These are phyloP conservation scores for Dendrophyllia cribrosa DNA, from an alignment of 64 coral and sea anemone genomes.

Conservation along the genomic window DNA sequence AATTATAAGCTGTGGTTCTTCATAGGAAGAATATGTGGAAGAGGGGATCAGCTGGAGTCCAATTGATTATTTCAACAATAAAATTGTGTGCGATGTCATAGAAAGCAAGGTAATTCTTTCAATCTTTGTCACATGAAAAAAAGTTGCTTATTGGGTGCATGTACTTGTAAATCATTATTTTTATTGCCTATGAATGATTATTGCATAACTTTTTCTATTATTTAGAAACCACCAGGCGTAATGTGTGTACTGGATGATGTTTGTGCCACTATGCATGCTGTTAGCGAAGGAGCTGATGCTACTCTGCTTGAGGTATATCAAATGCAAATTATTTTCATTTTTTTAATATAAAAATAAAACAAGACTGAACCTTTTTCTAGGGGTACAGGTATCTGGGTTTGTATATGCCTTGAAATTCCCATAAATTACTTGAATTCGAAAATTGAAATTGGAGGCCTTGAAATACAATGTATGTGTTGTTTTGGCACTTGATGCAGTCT, in stretches of 20 bases:
- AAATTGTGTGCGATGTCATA: constrained; percentile 99
- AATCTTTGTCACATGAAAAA: too few species aligned
- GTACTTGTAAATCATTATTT: too few species aligned
- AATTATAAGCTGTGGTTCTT: not conserved
- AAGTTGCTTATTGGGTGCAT: too few species aligned
- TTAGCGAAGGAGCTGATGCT: constrained; percentile 97
- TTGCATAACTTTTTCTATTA: not conserved
- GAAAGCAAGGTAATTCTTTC: constrained; percentile 83
- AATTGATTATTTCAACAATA: constrained; percentile 99
- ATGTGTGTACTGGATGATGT: constrained; percentile 98
- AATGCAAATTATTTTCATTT: not conserved
- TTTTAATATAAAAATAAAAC: not conserved
- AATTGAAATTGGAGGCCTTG: too few species aligned
- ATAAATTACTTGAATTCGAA: too few species aligned
- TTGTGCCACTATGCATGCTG: constrained; percentile 99
- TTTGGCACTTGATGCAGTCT: too few species aligned
- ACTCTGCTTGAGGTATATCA: constrained; percentile 88
- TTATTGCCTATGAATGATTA: not conserved
- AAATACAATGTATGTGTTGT: too few species aligned
- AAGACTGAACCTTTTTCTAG: not conserved
- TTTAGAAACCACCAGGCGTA: constrained; percentile 91
- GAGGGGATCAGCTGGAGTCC: constrained; percentile 97
- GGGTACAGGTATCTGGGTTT: too few species aligned
- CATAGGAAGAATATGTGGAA: constrained; percentile 97
- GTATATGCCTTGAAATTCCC: too few species aligned